phyloP scores from a whole-genome alignment of 1,140 invertebrate species.

The Kradibia gibbosae region DNA sequence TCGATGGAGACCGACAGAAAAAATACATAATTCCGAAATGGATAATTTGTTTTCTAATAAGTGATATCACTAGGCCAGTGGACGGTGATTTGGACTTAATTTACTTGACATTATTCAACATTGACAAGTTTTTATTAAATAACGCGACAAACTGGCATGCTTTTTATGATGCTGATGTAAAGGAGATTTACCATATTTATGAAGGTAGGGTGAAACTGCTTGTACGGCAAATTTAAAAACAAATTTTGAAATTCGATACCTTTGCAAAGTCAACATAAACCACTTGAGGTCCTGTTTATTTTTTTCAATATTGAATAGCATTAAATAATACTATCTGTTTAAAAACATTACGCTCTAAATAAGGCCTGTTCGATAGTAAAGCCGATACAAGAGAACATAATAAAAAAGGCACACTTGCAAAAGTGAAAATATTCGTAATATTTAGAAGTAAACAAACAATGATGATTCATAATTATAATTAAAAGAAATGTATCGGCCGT shows the following conservation, averaged over 20 bases:
- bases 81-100: conserved; percentile 18
- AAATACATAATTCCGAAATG: neutral
- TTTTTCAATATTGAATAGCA: conserved; percentile 3
- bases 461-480: neutral
- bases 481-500: neutral
- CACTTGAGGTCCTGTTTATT: neutral
- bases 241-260: neutral
- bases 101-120: conserved; percentile 3
- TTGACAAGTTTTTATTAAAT: neutral
- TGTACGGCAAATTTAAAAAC: neutral
- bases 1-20: neutral
- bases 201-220: neutral
- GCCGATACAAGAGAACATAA: neutral
- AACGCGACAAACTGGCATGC: neutral
- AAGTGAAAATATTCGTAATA: conserved; percentile 3
- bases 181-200: neutral
- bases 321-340: neutral
- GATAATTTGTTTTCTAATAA: conserved; percentile 14
- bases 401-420: neutral
- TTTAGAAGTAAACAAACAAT: neutral
- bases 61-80: neutral
- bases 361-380: neutral
- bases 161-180: neutral
- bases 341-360: neutral
- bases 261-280: neutral